Evolutionary conservation across 2,888 invertebrate species (phyloP).

Genomic region (Lumbricus terrestris): DNA sequence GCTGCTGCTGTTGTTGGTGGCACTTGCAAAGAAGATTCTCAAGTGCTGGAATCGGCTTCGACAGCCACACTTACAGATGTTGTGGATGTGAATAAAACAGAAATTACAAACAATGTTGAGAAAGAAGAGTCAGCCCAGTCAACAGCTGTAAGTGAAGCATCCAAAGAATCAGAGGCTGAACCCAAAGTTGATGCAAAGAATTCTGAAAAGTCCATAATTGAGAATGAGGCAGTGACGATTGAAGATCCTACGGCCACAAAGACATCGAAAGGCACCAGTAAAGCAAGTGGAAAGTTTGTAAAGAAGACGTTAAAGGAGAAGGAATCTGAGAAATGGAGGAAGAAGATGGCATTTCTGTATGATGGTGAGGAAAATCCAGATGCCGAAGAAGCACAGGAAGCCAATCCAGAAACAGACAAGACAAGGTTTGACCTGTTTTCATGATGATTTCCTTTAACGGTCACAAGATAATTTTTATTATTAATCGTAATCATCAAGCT

Average conservation of each 20-base stretch:
- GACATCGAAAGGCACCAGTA: not conserved
- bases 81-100: not conserved
- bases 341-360: not conserved
- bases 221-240: not conserved
- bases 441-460: not conserved
- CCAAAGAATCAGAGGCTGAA: not conserved
- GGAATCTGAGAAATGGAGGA: not conserved
- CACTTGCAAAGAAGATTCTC: not conserved
- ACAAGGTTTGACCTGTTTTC: not conserved
- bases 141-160: not conserved
- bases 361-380: conserved; percentile 8
- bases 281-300: not conserved
- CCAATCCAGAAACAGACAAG: not conserved
- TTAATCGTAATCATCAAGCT: too few species aligned
- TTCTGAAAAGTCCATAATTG: not conserved
- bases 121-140: not conserved
- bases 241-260: not conserved
- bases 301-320: conserved; percentile 4
- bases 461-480: not conserved
- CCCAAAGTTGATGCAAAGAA: not conserved
- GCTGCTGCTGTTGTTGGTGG: not conserved
- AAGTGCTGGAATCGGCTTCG: not conserved
- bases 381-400: not conserved
- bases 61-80: not conserved
- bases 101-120: not conserved